Base-by-base conservation (phyloP, 2,113 vertebrate genomes). In the Odobenus rosmarus region DNA sequence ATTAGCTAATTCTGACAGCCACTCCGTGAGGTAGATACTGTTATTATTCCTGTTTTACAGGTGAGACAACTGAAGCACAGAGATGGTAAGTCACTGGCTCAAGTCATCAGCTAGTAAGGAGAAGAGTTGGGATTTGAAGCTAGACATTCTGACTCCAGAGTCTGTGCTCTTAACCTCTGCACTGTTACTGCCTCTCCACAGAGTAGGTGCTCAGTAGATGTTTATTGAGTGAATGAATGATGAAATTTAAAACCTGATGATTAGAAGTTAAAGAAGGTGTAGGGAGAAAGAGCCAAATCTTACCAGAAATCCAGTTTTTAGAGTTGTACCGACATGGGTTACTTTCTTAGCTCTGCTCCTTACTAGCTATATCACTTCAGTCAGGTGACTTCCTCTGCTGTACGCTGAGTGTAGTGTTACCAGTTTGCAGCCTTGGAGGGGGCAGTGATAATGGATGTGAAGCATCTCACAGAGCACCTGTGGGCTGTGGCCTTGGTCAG, bases 71-170 rank as follows among this genome's bases (percentile, higher is more conserved):
- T 61, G 28, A 95, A 92, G 13, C 39, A 76, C 86, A 59, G 51
- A 89, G 51, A 42, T 83, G 28, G 42, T 88, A 96, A 71, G 7
- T 86, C 69, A 81, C 26, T 77, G 93, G 26, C 19, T 23, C 4
- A 23, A 42, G 53, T 92, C 36, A 88, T 59, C n/a, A 42, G 4
- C 64, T 85, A 53, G 14, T 88, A 64, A 88, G 18, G 62, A 81
- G 46, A 95, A 85, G n/a, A 90, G 51, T 59, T 64, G 55, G 53
- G 51, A 80, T 96, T 95, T 94, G 74, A 93, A 88, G 83, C 42
- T 23, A 93, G 69, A 23, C 12, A 59, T 14, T 87, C 36, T 77
- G 33, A 3, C 67, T 84, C n/a, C 16, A 67, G n/a, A 59, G 59
- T 90, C 76, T 97, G 5, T 85, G 24, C 19, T 83, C 18, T 64